Conservation (phyloP, 2,888 invertebrate species). For the Hemaris fuciformis region DNA sequence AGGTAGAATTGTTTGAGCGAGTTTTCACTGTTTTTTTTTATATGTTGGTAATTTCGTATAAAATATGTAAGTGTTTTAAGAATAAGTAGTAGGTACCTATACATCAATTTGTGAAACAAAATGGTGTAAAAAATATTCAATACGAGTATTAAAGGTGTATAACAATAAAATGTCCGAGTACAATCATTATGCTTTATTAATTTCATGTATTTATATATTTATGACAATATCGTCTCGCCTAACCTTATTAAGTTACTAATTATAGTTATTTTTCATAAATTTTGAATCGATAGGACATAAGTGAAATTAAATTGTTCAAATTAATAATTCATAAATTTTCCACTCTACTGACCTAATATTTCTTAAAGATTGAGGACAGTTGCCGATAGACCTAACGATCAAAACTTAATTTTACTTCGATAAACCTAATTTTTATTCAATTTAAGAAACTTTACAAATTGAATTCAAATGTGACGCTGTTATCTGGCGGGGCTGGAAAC, state of each 20-base stretch:
- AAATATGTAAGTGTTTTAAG: too few relatives aligned
- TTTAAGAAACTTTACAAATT: conserved; percentile 56
- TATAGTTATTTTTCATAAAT: conserved; percentile 80
- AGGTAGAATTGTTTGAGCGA: not conserved
- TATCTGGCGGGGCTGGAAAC: conserved; percentile 68
- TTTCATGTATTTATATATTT: conserved; percentile 83
- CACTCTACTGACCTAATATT: conserved; percentile 60
- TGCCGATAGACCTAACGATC: conserved; percentile 59
- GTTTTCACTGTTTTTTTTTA: too few relatives aligned
- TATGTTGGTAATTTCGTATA: not conserved
- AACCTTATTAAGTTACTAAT: conserved; percentile 81
- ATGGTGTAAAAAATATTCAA: not conserved
- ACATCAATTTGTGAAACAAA: too few relatives aligned
- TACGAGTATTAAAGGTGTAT: conserved; percentile 11
- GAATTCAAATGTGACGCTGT: conserved; percentile 51
- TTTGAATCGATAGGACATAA: conserved; percentile 80
- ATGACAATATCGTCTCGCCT: conserved; percentile 83
- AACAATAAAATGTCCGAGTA: conserved; percentile 67
- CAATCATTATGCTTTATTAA: conserved; percentile 83
- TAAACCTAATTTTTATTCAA: conserved; percentile 57
- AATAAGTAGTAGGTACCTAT: too few relatives aligned
- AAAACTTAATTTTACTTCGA: conserved; percentile 62
- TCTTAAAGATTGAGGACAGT: conserved; percentile 58
- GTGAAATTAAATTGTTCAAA: conserved; percentile 74
- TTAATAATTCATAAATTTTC: conserved; percentile 55